Evolutionary conservation across 2,797 vertebrate genomes (phyloP).

Genomic region (Pelodytes ibericus): DNA sequence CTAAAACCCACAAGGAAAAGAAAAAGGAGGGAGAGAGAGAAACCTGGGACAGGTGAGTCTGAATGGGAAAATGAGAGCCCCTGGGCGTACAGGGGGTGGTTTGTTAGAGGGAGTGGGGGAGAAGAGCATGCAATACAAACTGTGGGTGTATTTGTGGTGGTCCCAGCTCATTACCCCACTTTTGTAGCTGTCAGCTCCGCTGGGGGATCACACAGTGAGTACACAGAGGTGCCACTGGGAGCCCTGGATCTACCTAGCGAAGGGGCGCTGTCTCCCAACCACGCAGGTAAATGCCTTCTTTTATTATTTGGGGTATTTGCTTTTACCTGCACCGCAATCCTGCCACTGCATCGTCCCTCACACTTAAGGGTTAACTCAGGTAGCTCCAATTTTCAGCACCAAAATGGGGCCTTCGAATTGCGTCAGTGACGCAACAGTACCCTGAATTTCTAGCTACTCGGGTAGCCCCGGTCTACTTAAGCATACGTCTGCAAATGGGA

Average conservation of each 20-base stretch:
- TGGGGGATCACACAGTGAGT: slow-evolving; percentile 71
- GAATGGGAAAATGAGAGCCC: neutral
- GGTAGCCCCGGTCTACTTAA: too few relatives aligned
- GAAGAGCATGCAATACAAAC: neutral
- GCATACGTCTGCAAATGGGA: too few relatives aligned
- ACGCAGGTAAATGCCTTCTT: slow-evolving; percentile 71
- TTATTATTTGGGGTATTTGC: neutral
- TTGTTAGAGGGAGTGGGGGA: neutral
- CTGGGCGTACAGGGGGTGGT: slow-evolving; percentile 60
- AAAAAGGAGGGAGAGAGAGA: slow-evolving; percentile 69
- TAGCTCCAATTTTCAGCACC: too few relatives aligned
- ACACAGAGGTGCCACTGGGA: slow-evolving; percentile 88
- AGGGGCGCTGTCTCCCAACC: slow-evolving; percentile 83
- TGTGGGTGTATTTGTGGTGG: slow-evolving; percentile 8
- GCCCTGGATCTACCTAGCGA: slow-evolving; percentile 85
- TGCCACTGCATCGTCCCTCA: neutral
- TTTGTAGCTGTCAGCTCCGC: slow-evolving; percentile 67
- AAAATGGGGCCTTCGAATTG: too few relatives aligned
- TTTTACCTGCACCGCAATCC: neutral
- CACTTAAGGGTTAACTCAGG: neutral
- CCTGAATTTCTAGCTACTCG: too few relatives aligned
- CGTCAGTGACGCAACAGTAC: too few relatives aligned
- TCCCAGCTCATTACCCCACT: slow-evolving; percentile 55
- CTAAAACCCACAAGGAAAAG: slow-evolving; percentile 72
- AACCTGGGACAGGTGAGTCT: slow-evolving; percentile 64